phyloP scores from a whole-genome alignment of 2,888 invertebrate species.

The Deilephila porcellus region DNA sequence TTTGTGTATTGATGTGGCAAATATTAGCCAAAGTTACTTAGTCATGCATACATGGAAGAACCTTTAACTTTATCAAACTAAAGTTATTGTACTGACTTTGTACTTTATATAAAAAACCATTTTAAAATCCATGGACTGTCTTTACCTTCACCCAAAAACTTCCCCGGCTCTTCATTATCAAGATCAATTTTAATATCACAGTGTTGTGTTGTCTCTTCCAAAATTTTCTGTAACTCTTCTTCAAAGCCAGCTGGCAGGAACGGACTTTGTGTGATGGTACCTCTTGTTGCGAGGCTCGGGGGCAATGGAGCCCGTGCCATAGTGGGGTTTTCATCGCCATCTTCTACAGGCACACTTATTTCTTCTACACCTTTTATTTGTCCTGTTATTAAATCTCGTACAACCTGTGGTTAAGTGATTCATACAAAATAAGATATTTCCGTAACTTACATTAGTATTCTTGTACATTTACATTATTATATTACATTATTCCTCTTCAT shows the following conservation, averaged over 20 bases:
- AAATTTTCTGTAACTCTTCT: slow-evolving; percentile 78
- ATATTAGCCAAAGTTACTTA: neutral
- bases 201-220: slow-evolving; percentile 63
- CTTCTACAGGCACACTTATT: slow-evolving; percentile 80
- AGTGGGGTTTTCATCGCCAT: slow-evolving; percentile 85
- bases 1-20: too few species aligned
- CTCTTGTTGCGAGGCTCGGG: slow-evolving; percentile 88
- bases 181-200: slow-evolving; percentile 72
- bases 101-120: too few species aligned
- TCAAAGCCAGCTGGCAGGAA: slow-evolving; percentile 95
- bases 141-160: slow-evolving; percentile 80
- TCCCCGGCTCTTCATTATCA: slow-evolving; percentile 71
- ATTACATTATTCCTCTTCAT: too few species aligned
- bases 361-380: slow-evolving; percentile 86
- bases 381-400: slow-evolving; percentile 91
- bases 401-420: slow-evolving; percentile 74
- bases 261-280: slow-evolving; percentile 91
- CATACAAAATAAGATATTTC: neutral
- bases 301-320: slow-evolving; percentile 91
- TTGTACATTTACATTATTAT: too few species aligned
- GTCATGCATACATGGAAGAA: too few species aligned
- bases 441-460: too few species aligned
- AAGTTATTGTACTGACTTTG: too few species aligned
- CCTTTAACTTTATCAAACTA: too few species aligned
- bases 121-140: too few species aligned